Conservation (phyloP, 2,888 invertebrate species). For the Dascillus cervinus region DNA sequence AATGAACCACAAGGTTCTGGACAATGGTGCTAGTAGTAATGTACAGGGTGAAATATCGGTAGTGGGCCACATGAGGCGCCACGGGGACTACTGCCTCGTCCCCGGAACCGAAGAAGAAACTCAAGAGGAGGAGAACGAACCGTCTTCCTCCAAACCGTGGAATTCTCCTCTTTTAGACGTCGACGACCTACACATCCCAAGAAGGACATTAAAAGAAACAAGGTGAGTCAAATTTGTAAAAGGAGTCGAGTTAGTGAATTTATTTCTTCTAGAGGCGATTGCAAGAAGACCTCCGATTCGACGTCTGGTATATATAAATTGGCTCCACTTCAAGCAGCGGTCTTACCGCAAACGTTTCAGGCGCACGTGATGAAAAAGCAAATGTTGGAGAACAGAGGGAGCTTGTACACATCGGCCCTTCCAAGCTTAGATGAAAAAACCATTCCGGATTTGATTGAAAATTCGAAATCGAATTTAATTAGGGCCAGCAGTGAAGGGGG, state of each 20-base stretch:
- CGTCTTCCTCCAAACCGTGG: conserved; percentile 31
- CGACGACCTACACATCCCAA: conserved; percentile 59
- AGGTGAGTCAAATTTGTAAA: conserved; percentile 44
- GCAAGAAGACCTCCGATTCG: conserved; percentile 37
- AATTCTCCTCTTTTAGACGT: conserved; percentile 24
- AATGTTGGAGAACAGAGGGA: conserved; percentile 15
- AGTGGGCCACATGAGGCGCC: conserved; percentile 45
- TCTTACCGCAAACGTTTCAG: conserved; percentile 18
- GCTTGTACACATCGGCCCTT: conserved; percentile 21
- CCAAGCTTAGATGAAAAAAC: conserved; percentile 26
- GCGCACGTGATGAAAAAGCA: conserved; percentile 33
- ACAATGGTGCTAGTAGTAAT: conserved; percentile 24
- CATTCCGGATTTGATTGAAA: conserved; percentile 38
- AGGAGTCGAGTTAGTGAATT: conserved; percentile 8
- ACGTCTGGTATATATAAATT: conserved; percentile 41
- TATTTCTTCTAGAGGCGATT: conserved; percentile 41
- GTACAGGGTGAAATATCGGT: conserved; percentile 24
- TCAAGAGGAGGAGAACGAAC: conserved; percentile 45
- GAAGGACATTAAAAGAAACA: conserved; percentile 46
- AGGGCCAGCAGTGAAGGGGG: conserved; percentile 38
- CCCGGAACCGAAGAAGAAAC: conserved; percentile 54
- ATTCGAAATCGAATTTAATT: conserved; percentile 26
- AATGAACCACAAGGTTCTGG: conserved; percentile 51
- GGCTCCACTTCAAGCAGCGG: neutral
- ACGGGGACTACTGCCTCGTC: conserved; percentile 66